Percentiles rank a stretch among this genome's conserved stretches.
These are phyloP conservation scores for Fopius arisanus DNA, from an alignment of 1,140 invertebrate genomes.

Conservation along the genomic window DNA sequence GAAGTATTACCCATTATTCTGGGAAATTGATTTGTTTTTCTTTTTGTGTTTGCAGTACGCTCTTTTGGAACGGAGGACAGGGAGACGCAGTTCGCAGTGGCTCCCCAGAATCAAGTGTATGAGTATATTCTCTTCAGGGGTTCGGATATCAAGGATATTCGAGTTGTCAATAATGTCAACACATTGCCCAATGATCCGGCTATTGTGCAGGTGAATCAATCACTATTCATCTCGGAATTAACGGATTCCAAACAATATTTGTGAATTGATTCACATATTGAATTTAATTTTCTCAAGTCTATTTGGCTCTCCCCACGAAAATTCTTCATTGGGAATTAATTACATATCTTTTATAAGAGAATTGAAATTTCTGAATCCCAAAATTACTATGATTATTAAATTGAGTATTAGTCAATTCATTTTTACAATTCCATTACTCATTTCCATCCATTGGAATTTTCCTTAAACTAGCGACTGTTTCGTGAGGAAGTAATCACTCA, in stretches of 20 bases:
- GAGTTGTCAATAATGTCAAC: slow-evolving; percentile 85
- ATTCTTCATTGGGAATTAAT: too few relatives aligned
- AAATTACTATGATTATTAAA: slow-evolving; percentile 22
- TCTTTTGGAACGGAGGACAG: slow-evolving; percentile 99
- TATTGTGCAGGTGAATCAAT: slow-evolving; percentile 79
- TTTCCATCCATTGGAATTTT: slow-evolving; percentile 14
- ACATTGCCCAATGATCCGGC: slow-evolving; percentile 90
- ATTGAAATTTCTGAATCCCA: background rate
- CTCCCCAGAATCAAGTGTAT: slow-evolving; percentile 96
- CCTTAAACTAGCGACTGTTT: too few relatives aligned
- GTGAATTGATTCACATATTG: too few relatives aligned
- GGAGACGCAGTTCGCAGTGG: slow-evolving; percentile 90
- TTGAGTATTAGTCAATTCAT: background rate
- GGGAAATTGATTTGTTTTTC: background rate
- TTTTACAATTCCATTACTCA: background rate
- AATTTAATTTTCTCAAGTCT: too few relatives aligned
- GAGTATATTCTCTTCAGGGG: slow-evolving; percentile 99
- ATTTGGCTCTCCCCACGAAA: too few relatives aligned
- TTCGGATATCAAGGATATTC: slow-evolving; percentile 98
- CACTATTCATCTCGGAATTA: too few relatives aligned
- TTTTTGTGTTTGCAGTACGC: slow-evolving; percentile 76
- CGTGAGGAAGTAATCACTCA: too few relatives aligned
- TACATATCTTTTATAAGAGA: background rate
- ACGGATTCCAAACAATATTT: too few relatives aligned
- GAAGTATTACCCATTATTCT: background rate